Evolutionary conservation across 2,888 invertebrate species (phyloP).

Genomic region (Lathronympha strigana): DNA sequence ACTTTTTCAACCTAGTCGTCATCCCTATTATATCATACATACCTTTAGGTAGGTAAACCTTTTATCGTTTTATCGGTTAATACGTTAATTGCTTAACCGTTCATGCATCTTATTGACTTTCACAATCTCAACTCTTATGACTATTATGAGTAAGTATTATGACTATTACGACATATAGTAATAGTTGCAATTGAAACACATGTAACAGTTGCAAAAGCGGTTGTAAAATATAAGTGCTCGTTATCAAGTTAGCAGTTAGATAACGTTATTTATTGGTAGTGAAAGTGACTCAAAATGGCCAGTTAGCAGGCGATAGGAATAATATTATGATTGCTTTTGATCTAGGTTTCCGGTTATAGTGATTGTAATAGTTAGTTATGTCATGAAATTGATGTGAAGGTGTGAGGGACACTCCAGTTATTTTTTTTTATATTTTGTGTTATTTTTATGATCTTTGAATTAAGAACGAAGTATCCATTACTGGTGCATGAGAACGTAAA

Average conservation of each 20-base stretch:
- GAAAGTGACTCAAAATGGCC: constrained; percentile 21
- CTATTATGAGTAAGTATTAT: too few relatives aligned
- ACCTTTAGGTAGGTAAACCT: too few relatives aligned
- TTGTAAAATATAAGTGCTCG: constrained; percentile 12
- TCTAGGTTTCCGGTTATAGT: constrained; percentile 8
- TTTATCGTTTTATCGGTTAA: too few relatives aligned
- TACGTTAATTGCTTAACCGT: background rate
- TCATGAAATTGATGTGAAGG: background rate
- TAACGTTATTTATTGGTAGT: constrained; percentile 24
- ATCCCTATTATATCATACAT: too few relatives aligned
- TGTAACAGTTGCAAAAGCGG: constrained; percentile 22
- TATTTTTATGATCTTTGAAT: too few relatives aligned
- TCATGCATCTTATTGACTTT: constrained; percentile 1
- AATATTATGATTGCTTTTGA: constrained; percentile 14
- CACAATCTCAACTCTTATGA: constrained; percentile 1
- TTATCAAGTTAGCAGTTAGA: constrained; percentile 26
- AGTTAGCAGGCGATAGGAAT: constrained; percentile 10
- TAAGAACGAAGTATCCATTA: too few relatives aligned
- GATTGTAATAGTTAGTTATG: background rate
- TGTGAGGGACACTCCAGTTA: background rate
- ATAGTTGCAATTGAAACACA: constrained; percentile 14
- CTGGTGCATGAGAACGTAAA: too few relatives aligned
- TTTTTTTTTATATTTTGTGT: background rate
- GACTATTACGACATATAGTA: too few relatives aligned
- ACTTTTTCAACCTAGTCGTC: too few relatives aligned